Evolutionary conservation across 2,113 vertebrate species (phyloP).

Genomic region (Elephas maximus): DNA sequence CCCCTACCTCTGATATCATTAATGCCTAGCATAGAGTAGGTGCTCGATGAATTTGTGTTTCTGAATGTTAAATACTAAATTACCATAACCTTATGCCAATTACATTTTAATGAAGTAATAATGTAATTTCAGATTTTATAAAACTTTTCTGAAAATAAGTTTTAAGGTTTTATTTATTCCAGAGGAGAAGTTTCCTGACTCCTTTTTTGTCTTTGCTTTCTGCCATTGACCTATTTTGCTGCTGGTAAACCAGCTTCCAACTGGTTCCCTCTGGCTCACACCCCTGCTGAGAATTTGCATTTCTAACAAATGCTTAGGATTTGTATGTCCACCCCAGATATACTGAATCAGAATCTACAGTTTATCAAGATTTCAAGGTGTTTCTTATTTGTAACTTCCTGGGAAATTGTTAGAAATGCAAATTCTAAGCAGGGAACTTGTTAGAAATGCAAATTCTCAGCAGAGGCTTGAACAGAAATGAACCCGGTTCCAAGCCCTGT

Average conservation of each 20-base stretch:
- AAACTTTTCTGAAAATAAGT: neutral
- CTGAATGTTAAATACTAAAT: neutral
- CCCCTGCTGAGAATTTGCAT: no score
- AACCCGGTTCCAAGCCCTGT: no score
- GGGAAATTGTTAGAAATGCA: no score
- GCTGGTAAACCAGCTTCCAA: neutral
- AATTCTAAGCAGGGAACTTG: no score
- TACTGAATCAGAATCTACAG: no score
- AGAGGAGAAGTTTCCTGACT: neutral
- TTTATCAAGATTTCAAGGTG: no score
- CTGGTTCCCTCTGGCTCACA: no score
- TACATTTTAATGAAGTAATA: constrained; percentile 21
- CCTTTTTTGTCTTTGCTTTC: neutral
- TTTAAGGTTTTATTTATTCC: neutral
- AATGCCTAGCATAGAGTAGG: neutral
- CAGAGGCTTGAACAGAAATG: no score
- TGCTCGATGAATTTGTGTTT: neutral
- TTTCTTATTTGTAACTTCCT: no score
- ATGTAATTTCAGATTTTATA: neutral
- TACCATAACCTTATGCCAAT: neutral
- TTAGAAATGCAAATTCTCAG: no score
- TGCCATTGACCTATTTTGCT: neutral
- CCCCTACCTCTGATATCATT: neutral
- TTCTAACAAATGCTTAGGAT: no score
- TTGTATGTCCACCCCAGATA: no score